Percentiles rank a stretch among this genome's conserved stretches.
Conservation (phyloP, 2,888 invertebrate species). For the Dolichomitus sp. region DNA sequence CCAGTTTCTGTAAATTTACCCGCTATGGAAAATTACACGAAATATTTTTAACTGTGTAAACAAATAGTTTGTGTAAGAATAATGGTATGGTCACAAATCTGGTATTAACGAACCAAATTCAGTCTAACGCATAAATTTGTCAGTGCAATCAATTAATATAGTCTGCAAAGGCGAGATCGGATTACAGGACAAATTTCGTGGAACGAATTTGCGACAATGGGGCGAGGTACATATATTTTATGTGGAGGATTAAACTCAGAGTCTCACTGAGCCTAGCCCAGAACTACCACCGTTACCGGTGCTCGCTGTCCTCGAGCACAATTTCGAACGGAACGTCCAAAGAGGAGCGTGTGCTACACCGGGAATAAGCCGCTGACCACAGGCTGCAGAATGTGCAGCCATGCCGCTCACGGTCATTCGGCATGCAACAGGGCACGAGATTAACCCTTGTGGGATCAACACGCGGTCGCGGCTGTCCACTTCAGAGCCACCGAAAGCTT, state of each 20-base stretch:
- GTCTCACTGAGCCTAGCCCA: constrained; percentile 24
- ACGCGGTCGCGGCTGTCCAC: constrained; percentile 29
- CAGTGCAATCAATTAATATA: constrained; percentile 34
- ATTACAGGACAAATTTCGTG: constrained; percentile 45
- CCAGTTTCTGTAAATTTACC: too few species aligned
- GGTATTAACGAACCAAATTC: not conserved
- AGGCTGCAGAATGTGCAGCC: constrained; percentile 41
- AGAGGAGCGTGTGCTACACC: constrained; percentile 40
- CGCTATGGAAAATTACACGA: too few species aligned
- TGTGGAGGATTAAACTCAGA: constrained; percentile 46
- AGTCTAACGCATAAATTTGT: not conserved
- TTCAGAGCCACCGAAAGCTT: constrained; percentile 23
- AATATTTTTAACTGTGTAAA: too few species aligned
- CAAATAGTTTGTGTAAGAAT: too few species aligned
- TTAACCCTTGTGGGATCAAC: constrained; percentile 51
- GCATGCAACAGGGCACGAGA: constrained; percentile 54
- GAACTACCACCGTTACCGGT: not conserved
- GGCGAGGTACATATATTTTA: constrained; percentile 22
- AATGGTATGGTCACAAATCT: too few species aligned
- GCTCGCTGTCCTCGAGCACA: constrained; percentile 30
- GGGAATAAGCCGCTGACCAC: constrained; percentile 55
- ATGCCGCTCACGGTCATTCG: constrained; percentile 44
- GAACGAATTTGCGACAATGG: constrained; percentile 44
- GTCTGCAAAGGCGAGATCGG: constrained; percentile 24
- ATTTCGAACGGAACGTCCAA: constrained; percentile 40